These are phyloP conservation scores for Fistularia commersonii DNA, from an alignment of 2,797 vertebrate species.

Conservation along the genomic window DNA sequence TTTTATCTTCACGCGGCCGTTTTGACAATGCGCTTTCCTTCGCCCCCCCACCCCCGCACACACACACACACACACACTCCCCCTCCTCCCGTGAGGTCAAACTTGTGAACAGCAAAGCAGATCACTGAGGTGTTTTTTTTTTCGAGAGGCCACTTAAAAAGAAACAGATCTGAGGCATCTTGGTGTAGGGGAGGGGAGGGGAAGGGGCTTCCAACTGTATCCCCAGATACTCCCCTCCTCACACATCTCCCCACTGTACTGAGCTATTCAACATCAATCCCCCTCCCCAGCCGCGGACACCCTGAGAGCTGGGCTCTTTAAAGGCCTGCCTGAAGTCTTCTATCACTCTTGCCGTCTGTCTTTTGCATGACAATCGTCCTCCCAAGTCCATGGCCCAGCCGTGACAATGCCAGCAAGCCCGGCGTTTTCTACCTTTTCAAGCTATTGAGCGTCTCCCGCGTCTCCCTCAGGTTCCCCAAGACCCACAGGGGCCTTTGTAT, in stretches of 20 bases:
- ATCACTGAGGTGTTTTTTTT: conserved; percentile 33
- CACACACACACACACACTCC: no score
- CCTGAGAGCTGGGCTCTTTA: conserved; percentile 51
- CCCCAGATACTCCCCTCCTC: conserved; percentile 41
- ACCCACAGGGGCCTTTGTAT: no score
- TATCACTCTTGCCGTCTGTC: conserved; percentile 64
- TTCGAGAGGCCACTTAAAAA: conserved; percentile 51
- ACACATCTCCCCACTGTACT: conserved; percentile 65
- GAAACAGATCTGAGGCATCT: conserved; percentile 64
- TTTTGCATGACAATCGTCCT: conserved; percentile 79
- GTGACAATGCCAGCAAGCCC: conserved; percentile 64
- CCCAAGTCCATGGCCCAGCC: conserved; percentile 76
- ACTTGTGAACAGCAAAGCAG: conserved; percentile 6
- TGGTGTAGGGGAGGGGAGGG: conserved; percentile 40
- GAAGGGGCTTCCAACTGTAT: conserved; percentile 53
- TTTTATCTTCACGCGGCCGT: no score
- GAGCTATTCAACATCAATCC: conserved; percentile 43
- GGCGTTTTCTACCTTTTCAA: conserved; percentile 76
- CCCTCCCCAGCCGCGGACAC: conserved; percentile 28
- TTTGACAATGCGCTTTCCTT: no score
- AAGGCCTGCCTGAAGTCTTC: conserved; percentile 50
- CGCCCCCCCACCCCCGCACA: no score
- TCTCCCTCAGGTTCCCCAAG: conserved; percentile 24
- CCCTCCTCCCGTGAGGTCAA: no score
- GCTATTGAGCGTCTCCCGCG: conserved; percentile 50